A percentile compares a stretch with the other conserved stretches of the same genome.
These are phyloP conservation scores for Caerostris extrusa DNA, from an alignment of 1,140 invertebrate species.

Conservation along the genomic window DNA sequence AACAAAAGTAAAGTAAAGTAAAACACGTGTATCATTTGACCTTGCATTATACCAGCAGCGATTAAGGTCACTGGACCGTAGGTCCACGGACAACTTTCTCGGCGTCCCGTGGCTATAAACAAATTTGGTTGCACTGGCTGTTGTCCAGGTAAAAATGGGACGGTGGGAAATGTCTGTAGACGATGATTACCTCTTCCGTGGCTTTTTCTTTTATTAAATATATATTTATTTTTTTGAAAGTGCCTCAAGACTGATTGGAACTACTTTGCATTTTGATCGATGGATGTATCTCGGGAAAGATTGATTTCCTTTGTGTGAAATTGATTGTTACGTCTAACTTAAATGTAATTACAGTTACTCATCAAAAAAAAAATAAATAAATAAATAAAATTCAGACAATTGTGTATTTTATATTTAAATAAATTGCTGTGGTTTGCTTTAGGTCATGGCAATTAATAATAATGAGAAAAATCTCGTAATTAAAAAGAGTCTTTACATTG, in stretches of 20 bases:
- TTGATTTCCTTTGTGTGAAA: no score
- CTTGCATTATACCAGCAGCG: neutral
- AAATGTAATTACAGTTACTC: no score
- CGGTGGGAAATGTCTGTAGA: neutral
- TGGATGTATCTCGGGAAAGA: neutral
- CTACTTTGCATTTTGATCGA: neutral
- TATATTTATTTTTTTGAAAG: neutral
- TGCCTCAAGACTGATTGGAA: neutral
- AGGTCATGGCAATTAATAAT: no score
- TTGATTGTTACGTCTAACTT: no score
- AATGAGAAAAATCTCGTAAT: no score
- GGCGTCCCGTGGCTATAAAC: neutral
- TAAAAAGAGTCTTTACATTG: no score
- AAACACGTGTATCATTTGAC: neutral
- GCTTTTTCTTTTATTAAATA: neutral
- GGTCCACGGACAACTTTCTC: neutral
- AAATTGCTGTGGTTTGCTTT: no score
- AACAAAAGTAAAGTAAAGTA: neutral
- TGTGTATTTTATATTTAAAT: no score
- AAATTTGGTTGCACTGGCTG: neutral
- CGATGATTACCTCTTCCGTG: neutral
- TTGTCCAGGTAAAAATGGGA: neutral
- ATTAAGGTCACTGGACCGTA: constrained; percentile 31
- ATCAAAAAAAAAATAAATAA: no score
- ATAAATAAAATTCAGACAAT: no score